Evolutionary conservation across 1,140 invertebrate species (phyloP).

Genomic region (Nasonia longicornis): DNA sequence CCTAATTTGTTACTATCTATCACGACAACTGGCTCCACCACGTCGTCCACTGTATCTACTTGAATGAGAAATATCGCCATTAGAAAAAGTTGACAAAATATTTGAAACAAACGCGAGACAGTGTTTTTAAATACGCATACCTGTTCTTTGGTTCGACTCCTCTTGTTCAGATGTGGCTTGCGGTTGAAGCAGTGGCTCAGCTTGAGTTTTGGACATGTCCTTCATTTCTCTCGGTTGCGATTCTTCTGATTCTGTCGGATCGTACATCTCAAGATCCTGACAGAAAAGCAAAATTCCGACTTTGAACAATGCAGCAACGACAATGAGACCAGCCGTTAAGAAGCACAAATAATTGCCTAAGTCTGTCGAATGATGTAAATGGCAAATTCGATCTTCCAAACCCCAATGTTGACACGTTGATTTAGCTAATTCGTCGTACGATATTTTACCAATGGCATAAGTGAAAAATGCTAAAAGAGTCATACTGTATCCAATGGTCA

Average conservation of each 20-base stretch:
- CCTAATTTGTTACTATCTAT: background rate
- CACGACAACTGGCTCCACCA: background rate
- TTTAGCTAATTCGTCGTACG: conserved; percentile 68
- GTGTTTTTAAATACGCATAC: conserved; percentile 16
- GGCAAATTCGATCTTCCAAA: conserved; percentile 50
- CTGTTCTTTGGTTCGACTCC: conserved; percentile 1
- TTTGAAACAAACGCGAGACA: background rate
- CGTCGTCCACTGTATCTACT: background rate
- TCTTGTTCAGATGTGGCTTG: conserved; percentile 11
- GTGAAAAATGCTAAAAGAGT: conserved; percentile 69
- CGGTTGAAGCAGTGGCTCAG: conserved; percentile 48
- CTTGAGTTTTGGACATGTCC: conserved; percentile 49
- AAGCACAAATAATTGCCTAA: conserved; percentile 61
- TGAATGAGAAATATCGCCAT: too few relatives aligned
- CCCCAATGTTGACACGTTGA: conserved; percentile 60
- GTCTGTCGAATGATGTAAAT: conserved; percentile 53
- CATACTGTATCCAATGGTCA: conserved; percentile 72
- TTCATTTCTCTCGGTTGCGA: conserved; percentile 47
- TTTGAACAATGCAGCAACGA: conserved; percentile 53
- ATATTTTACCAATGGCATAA: conserved; percentile 71
- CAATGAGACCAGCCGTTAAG: conserved; percentile 54
- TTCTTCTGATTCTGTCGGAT: conserved; percentile 45
- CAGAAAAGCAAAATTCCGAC: conserved; percentile 55
- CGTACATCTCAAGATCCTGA: conserved; percentile 56
- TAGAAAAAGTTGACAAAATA: background rate